Evolutionary conservation across 2,113 vertebrate genomes (phyloP).

Genomic region (Mirounga angustirostris): DNA sequence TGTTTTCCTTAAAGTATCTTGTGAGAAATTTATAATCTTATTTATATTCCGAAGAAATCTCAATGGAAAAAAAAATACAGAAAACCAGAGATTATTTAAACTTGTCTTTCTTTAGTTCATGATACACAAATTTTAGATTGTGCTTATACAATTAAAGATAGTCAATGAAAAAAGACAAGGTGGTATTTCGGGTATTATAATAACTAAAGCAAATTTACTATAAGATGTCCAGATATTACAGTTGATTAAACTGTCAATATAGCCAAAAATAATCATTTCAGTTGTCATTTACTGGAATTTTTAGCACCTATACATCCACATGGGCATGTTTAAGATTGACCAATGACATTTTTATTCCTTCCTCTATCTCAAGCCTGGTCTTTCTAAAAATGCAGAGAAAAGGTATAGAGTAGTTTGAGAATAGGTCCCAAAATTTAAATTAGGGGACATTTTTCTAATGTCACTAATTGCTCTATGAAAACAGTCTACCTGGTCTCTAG

Average conservation of each 20-base stretch:
- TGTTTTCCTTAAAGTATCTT: conserved; percentile 47
- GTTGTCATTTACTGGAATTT: background rate
- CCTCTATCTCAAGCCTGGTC: background rate
- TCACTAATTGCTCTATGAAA: background rate
- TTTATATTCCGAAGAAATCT: background rate
- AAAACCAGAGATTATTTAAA: conserved; percentile 16
- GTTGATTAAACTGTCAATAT: background rate
- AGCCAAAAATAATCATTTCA: background rate
- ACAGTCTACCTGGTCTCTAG: background rate
- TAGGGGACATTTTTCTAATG: background rate
- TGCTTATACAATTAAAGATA: background rate
- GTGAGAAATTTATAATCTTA: background rate
- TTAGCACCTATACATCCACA: background rate
- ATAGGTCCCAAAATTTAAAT: conserved; percentile 13
- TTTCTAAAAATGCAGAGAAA: background rate
- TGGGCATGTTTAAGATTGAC: background rate
- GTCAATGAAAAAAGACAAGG: background rate
- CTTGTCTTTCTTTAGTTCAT: background rate
- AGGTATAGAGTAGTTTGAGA: background rate
- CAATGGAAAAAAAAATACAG: conserved; percentile 11
- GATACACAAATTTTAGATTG: conserved; percentile 13
- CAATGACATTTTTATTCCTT: background rate
- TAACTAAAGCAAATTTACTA: background rate
- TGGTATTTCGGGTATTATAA: background rate
- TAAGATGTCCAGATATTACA: background rate